Base-by-base conservation (phyloP, 2,797 vertebrate genomes). In the Oreochromis grahami region DNA sequence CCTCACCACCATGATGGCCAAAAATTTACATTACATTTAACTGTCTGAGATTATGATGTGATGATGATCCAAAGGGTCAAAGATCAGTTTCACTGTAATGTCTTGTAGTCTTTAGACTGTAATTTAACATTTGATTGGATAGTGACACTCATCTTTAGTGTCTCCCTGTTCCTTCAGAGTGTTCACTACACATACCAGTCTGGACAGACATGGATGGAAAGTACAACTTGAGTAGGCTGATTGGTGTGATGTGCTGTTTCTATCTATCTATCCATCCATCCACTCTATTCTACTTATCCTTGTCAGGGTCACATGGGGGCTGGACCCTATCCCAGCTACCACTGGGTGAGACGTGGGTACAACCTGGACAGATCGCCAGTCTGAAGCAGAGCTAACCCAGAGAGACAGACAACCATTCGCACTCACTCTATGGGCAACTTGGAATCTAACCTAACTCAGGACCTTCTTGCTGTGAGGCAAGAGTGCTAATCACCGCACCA, bases 341-440 rank as follows among this genome's bases (percentile, higher is more conserved):
- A 36, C 17, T 36, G 32, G 6, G 19, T 1, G 1, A 63, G 19
- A 63, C 32, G 9, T 36, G 58, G 58, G 1, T n/a, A 0, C 58
- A 13, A 19, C 17, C 58, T 63, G 58, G 4, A 63, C 58, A 36
- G 58, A 36, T 8, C 0, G 0, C 6, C 32, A 63, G 32, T 32
- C 32, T 63, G 6, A 63, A 19, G n/a, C 58, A 63, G 56, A 60
- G 58, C 32, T 36, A 63, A 63, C 58, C 19, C 1, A 36, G 10
- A n/a, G 58, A 63, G 32, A 36, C 58, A 36, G 32, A 36, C 17
- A 0, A 36, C 17, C 10, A 12, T 63, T 63, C 2, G 2, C 32
- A 36, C 58, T 36, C 11, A 41, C 38, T 11, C 10, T 12, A 41
- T 11, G 38, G 10, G 38, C 38, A 41, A 11, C 38, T 41, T 41